Conservation (phyloP, 64 coral and sea anemone genomes). For the Astreopora myriophthalma region DNA sequence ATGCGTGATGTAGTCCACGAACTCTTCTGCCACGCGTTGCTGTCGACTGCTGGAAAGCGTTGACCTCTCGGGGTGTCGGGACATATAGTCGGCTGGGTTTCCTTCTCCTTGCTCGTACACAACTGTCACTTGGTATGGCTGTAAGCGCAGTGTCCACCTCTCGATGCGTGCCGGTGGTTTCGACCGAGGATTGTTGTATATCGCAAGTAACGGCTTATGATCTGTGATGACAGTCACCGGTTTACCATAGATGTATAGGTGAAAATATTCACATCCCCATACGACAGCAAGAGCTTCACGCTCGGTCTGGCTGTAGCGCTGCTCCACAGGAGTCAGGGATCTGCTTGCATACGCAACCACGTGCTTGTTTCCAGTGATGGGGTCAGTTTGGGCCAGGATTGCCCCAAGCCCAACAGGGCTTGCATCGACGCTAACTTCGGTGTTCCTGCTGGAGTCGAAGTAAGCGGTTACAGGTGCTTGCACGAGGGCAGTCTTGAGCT, state of each 20-base stretch:
- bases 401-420: too few species aligned
- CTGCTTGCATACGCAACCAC: too few species aligned
- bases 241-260: constrained; percentile 38
- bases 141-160: too few species aligned
- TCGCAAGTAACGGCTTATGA: constrained; percentile 56
- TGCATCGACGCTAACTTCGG: too few species aligned
- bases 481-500: too few species aligned
- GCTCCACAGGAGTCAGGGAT: too few species aligned
- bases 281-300: too few species aligned
- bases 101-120: too few species aligned
- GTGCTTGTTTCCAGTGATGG: constrained; percentile 16
- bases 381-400: constrained; percentile 18
- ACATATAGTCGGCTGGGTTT: constrained; percentile 49
- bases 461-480: constrained; percentile 68
- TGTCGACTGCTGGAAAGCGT: constrained; percentile 33
- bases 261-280: too few species aligned
- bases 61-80: constrained; percentile 38
- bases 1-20: constrained; percentile 11
- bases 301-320: too few species aligned
- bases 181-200: constrained; percentile 48
- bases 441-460: constrained; percentile 43
- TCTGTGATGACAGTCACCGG: constrained; percentile 59
- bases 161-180: too few species aligned
- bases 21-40: constrained; percentile 58
- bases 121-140: too few species aligned